Evolutionary conservation across 2,113 vertebrate species (phyloP), one percentile per base, ranked within the genome.

Genomic region (Pelobates fuscus): DNA sequence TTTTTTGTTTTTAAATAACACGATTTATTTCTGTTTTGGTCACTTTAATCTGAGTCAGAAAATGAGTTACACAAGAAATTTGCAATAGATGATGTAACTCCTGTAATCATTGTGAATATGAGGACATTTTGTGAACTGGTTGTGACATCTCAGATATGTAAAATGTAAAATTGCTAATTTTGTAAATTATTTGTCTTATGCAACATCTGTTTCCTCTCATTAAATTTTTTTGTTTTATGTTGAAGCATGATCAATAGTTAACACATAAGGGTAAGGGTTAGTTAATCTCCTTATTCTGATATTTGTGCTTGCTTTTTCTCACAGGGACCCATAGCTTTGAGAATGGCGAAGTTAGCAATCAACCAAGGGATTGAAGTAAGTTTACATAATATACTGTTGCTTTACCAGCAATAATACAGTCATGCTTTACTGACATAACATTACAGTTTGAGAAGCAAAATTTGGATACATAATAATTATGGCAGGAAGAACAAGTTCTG

Each of bases 331-430:
- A 91, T 99, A 82, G 97, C 97, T 79, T 85, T 99, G 84, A 89
- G 97, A 89, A 96, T 98, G 94, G 97, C 97, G 60, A 99, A 99
- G 82, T 83, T 98, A 83, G 94, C 97, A 0, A 98, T 99, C 80
- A 95, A 94, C 86, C 96, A 95, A 86, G 97, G 97, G 37, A 96
- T 97, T 81, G 96, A 98, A 93, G 97, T 98, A 87, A 93, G 91
- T 74, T 57, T 73, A 41, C 70, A 18, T 32, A 30, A 62, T 21
- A 8, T 60, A 17, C 58, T 24, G 25, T 60, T 37, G 32, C 32
- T 37, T 37, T 37, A 37, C 32, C 32, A 5, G 32, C 32, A 37
- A 6, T 37, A 37, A 10, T 37, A 37, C 5, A 10, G 32, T 10
- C 32, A 6, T 37, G 5, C 32, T 37, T 5, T 37, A 6, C 32